Evolutionary conservation across 1,140 invertebrate genomes (phyloP), one percentile per base, ranked within the genome.

Genomic region (Choristoneura fumiferana): DNA sequence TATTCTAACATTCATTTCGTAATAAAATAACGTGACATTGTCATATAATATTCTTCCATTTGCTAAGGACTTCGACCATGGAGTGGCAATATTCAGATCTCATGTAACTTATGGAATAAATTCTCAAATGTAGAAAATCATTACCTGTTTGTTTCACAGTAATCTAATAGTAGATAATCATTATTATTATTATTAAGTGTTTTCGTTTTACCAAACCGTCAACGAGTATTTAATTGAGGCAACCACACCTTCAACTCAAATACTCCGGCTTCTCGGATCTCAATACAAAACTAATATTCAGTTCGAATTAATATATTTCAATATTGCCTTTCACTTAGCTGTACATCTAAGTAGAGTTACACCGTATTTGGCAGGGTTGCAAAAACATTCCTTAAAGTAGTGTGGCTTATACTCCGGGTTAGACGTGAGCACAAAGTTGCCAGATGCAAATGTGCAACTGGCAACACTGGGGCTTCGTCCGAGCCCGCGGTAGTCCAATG

Each of bases 381-480:
- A 22, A 49, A 12, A 49, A 49, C 40, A 45, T 29, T 49, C 43
- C 18, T 49, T 33, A 49, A 29, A 33, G 10, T 33, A 45, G 15
- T 45, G 40, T 18, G 40, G 15, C 15, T 10, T 45, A n/a, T 10
- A 18, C 14, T 10, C 22, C 40, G 40, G 40, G 40, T 17, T 6
- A 15, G 40, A 37, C 35, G 9, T 12, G 35, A 12, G 3, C 9
- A 9, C 9, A 9, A 9, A 4, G 35, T 37, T 56, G 53, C 49
- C 70, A 72, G 62, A 70, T 67, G 65, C 58, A 29, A 5, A 22
- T 22, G 43, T 49, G 22, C 12, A 22, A 49, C 17, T 49, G 10
- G 12, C 37, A 12, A 12, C 12, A 12, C 37, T 6, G 12, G 3
- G 40, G 0, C 15, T 17, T 12, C 18, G 17, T n/a, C 43, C 12